Evolutionary conservation across 2,797 vertebrate genomes (phyloP), one percentile per base, ranked within the genome.

Genomic region (Phylloscopus collybita): DNA sequence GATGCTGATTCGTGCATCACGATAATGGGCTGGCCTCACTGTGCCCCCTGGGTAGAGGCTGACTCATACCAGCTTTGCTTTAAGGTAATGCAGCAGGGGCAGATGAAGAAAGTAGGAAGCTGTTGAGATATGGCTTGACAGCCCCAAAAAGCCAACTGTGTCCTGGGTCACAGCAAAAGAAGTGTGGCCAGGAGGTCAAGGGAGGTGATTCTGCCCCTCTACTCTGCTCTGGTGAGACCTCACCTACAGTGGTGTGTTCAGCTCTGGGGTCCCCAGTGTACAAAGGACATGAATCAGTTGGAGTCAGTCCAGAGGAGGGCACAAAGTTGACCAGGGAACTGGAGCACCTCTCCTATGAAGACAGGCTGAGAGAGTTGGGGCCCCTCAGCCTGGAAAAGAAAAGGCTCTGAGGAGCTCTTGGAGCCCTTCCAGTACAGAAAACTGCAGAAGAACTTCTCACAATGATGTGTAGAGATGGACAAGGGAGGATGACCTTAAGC

Each of bases 1-100:
- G 3, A 49, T 67, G 61, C 34, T 13, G 53, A 50, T 50, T 53
- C 1, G 13, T 74, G 18, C 73, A 18, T 80, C 11, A 34, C 11
- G 9, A 44, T 76, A 40, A 40, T 3, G 0, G 2, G 1, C 42
- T 88, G 86, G 42, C 75, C 42, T 88, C 36, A 60, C 80, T 29
- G 8, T 1, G 3, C 71, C 91, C 69, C 61, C 40, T 1, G 7
- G 36, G 9, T 67, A 45, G 56, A 76, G 86, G 51, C 91, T 96
- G 95, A 86, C 79, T 96, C 78, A 49, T 32, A 61, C 25, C 79
- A 91, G 76, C 74, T 92, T 60, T 67, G 86, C 67, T 88, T 95
- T 82, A 76, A 62, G 69, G 19, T 56, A 32, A 83, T 72, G 84
- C 86, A 86, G 80, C 87, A 78, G 76, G 65, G 51, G 51, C 13